Percentiles rank a stretch among this genome's conserved stretches.
Conservation (phyloP, 2,888 invertebrate species). For the Thalpophila matura region DNA sequence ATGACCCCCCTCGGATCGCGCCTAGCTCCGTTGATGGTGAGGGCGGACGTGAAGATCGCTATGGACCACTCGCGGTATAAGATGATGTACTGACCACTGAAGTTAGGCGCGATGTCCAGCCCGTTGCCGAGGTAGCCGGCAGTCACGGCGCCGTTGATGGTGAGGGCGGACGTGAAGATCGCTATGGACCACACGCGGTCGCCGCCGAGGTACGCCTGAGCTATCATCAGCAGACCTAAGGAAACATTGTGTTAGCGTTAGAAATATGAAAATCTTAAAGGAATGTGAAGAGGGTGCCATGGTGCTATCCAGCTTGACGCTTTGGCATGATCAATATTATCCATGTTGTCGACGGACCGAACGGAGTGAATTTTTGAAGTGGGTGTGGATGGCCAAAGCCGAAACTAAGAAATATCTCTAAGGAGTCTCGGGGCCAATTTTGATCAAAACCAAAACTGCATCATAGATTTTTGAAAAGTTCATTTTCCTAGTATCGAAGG, state of each 20-base stretch:
- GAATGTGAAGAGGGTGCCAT: too few species aligned
- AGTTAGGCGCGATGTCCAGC: conserved; percentile 96
- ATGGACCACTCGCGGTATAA: conserved; percentile 94
- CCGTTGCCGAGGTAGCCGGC: conserved; percentile 97
- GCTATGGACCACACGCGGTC: conserved; percentile 93
- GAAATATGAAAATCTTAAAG: background rate
- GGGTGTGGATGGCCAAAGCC: too few species aligned
- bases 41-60: conserved; percentile 94
- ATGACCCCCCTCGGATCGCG: too few species aligned
- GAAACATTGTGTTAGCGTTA: background rate
- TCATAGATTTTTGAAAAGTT: too few species aligned
- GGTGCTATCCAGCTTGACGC: too few species aligned
- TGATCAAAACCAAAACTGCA: too few species aligned
- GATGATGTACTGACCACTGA: conserved; percentile 93
- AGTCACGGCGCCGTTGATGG: conserved; percentile 96
- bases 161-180: conserved; percentile 95
- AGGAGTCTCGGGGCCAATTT: too few species aligned
- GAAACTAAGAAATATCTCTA: too few species aligned
- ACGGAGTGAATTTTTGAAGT: too few species aligned
- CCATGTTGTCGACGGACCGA: too few species aligned
- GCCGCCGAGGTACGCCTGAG: conserved; percentile 93
- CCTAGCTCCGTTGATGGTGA: conserved; percentile 97
- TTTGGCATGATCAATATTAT: too few species aligned
- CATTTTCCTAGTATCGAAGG: too few species aligned
- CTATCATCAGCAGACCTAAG: conserved; percentile 92